Evolutionary conservation across 2,797 vertebrate species (phyloP).

Genomic region (Helostoma temminkii): DNA sequence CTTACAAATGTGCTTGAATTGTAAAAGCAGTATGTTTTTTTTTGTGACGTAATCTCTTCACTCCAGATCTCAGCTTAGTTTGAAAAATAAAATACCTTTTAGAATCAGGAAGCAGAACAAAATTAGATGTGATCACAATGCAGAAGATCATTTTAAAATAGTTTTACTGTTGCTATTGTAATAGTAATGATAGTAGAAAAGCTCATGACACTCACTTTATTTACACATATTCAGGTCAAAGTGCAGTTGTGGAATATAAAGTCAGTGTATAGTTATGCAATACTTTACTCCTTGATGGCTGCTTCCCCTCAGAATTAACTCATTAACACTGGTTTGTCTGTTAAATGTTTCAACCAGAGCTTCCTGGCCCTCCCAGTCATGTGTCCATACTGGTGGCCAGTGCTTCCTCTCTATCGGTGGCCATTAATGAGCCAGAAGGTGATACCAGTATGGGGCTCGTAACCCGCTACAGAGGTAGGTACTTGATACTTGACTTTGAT

Average conservation of each 20-base stretch:
- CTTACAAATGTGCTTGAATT: constrained; percentile 32
- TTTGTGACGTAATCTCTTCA: constrained; percentile 23
- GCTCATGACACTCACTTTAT: background rate
- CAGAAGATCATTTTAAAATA: too few species aligned
- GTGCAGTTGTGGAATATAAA: background rate
- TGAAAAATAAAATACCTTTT: constrained; percentile 6
- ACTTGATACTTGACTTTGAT: too few species aligned
- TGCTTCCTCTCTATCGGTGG: constrained; percentile 76
- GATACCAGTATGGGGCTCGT: constrained; percentile 67
- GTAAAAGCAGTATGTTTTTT: constrained; percentile 25
- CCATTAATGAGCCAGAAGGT: constrained; percentile 77
- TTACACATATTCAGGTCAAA: constrained; percentile 7
- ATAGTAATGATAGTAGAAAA: background rate
- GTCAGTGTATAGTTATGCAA: too few species aligned
- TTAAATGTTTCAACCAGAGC: constrained; percentile 63
- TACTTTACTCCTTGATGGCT: background rate
- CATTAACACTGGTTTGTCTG: background rate
- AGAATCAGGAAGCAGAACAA: constrained; percentile 10
- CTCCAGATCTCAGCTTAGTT: constrained; percentile 10
- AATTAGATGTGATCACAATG: constrained; percentile 17
- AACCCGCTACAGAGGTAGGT: constrained; percentile 81
- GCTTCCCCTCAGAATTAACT: background rate
- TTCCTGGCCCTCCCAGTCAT: constrained; percentile 75
- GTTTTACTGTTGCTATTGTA: too few species aligned
- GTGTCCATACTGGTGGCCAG: constrained; percentile 81